phyloP scores from a whole-genome alignment of 1,140 invertebrate genomes.

The Acromyrmex heyeri region DNA sequence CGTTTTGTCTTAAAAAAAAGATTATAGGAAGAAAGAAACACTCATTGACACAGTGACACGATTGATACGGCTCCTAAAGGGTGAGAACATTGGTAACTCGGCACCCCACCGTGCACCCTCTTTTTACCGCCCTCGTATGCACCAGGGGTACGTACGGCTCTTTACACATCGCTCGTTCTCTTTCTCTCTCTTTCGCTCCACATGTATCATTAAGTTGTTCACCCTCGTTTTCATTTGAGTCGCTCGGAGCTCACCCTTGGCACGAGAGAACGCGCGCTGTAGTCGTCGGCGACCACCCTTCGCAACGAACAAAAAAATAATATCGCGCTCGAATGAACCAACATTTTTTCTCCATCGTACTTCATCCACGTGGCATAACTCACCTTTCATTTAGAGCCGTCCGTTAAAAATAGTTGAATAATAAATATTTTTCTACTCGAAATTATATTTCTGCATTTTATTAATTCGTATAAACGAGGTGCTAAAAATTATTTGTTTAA shows the following conservation, averaged over 20 bases:
- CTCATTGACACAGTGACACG: slow-evolving; percentile 81
- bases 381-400: not conserved
- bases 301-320: slow-evolving; percentile 74
- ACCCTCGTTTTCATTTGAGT: slow-evolving; percentile 75
- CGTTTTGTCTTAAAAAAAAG: not conserved
- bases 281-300: slow-evolving; percentile 60
- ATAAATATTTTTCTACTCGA: not conserved
- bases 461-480: too few species aligned
- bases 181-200: slow-evolving; percentile 58
- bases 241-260: slow-evolving; percentile 34
- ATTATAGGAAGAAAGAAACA: not conserved
- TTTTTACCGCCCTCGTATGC: slow-evolving; percentile 30
- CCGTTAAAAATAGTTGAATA: not conserved
- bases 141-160: slow-evolving; percentile 27
- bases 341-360: slow-evolving; percentile 61
- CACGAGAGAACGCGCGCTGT: slow-evolving; percentile 46
- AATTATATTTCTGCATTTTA: slow-evolving; percentile 18
- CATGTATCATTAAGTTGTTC: slow-evolving; percentile 70
- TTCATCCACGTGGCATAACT: slow-evolving; percentile 47
- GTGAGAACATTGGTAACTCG: slow-evolving; percentile 43
- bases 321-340: slow-evolving; percentile 73
- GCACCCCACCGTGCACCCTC: slow-evolving; percentile 43
- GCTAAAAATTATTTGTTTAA: too few species aligned
- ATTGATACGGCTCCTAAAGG: slow-evolving; percentile 71
- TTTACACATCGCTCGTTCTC: slow-evolving; percentile 43